Conservation (phyloP, 2,113 vertebrate genomes). For the Hipposideros armiger region DNA sequence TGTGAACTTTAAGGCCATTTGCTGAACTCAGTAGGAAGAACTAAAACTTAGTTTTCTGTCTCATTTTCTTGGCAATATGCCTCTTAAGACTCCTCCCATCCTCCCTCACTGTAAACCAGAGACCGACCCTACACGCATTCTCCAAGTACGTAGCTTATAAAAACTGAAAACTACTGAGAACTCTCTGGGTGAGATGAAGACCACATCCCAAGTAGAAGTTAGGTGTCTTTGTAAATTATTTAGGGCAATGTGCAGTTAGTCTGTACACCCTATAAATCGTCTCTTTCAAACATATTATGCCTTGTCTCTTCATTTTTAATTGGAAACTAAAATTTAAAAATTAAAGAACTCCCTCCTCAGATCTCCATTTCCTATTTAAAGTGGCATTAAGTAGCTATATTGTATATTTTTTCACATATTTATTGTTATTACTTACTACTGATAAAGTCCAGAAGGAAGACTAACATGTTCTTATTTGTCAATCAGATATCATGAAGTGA, state of each 20-base stretch:
- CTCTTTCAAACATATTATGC: slow-evolving; percentile 12
- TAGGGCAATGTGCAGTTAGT: slow-evolving; percentile 19
- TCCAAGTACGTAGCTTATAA: not conserved
- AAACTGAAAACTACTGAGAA: not conserved
- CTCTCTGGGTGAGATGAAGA: not conserved
- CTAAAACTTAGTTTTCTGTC: not conserved
- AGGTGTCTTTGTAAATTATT: slow-evolving; percentile 52
- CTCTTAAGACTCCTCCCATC: not conserved
- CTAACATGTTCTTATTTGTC: not conserved
- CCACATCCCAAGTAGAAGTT: not conserved
- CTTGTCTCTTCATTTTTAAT: slow-evolving; percentile 30
- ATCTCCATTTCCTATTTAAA: slow-evolving; percentile 17
- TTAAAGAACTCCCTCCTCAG: not conserved
- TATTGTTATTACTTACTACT: slow-evolving; percentile 5
- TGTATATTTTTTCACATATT: not conserved
- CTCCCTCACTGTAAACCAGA: not conserved
- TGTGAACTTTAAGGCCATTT: not conserved
- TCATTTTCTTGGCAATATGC: not conserved
- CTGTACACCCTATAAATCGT: not conserved
- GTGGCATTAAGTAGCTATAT: not conserved
- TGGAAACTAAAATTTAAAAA: not conserved
- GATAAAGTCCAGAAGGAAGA: not conserved
- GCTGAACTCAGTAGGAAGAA: not conserved
- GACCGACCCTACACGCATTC: not conserved
- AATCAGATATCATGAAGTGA: not conserved